Evolutionary conservation across 2,113 vertebrate species (phyloP).

Genomic region (Argyrosomus japonicus): DNA sequence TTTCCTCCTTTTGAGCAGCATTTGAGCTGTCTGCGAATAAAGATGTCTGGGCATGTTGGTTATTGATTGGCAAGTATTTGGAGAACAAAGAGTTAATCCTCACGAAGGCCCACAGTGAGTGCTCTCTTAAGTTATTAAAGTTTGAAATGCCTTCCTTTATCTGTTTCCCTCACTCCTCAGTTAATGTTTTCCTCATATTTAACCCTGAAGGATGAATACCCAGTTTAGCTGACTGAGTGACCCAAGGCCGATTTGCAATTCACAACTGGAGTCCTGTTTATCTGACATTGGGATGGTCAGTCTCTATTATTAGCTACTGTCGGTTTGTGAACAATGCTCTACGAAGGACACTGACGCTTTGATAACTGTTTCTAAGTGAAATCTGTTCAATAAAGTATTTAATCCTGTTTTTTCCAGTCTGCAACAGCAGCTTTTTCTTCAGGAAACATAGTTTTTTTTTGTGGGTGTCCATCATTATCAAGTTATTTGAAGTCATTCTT

Average conservation of each 20-base stretch:
- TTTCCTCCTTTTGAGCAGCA: constrained; percentile 45
- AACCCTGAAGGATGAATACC: constrained; percentile 54
- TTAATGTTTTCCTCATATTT: constrained; percentile 58
- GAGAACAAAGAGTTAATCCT: constrained; percentile 80
- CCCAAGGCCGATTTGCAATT: constrained; percentile 72
- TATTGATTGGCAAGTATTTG: constrained; percentile 73
- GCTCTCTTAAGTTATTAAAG: constrained; percentile 74
- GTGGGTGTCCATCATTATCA: neutral
- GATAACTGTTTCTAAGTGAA: constrained; percentile 36
- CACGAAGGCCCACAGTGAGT: constrained; percentile 61
- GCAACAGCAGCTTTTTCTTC: neutral
- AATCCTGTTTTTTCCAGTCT: neutral
- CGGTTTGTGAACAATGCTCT: constrained; percentile 73
- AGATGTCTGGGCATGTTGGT: constrained; percentile 73
- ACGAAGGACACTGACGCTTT: constrained; percentile 71
- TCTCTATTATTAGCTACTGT: constrained; percentile 64
- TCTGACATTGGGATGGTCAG: constrained; percentile 56
- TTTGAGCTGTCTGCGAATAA: constrained; percentile 72
- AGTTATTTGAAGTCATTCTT: neutral
- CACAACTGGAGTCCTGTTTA: constrained; percentile 65
- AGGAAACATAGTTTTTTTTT: neutral
- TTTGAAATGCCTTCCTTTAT: constrained; percentile 70
- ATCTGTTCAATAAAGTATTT: constrained; percentile 10
- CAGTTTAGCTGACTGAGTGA: constrained; percentile 62
- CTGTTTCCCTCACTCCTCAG: constrained; percentile 22